Evolutionary conservation across 2,888 invertebrate species (phyloP).

Genomic region (Ferrisia virgata): DNA sequence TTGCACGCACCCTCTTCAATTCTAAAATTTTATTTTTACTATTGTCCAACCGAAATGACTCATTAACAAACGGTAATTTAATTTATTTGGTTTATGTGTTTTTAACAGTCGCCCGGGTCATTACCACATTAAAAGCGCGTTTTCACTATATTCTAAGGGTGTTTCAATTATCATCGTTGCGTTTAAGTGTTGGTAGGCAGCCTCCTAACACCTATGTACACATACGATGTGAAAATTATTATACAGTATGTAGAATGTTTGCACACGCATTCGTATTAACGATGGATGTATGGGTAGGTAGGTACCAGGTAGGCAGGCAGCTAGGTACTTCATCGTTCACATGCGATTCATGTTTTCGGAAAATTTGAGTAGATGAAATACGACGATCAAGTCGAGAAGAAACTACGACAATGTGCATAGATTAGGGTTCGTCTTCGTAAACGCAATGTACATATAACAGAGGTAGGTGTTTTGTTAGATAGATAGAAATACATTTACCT

Average conservation of each 20-base stretch:
- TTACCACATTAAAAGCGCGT: conserved; percentile 22
- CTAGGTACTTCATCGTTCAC: too few species aligned
- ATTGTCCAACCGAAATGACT: conserved; percentile 8
- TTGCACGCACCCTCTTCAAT: conserved; percentile 4
- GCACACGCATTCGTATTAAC: too few species aligned
- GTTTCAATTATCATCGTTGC: background rate
- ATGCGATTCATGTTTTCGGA: too few species aligned
- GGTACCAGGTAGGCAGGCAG: too few species aligned
- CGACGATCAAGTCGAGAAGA: background rate
- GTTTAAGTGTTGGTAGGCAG: too few species aligned
- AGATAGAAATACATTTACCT: background rate
- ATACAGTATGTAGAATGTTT: background rate
- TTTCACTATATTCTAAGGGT: background rate
- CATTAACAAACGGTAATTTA: conserved; percentile 29
- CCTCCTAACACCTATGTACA: too few species aligned
- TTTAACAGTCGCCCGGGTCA: conserved; percentile 24
- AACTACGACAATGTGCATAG: background rate
- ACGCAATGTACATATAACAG: background rate
- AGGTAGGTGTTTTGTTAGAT: background rate
- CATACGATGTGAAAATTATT: too few species aligned
- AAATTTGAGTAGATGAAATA: background rate
- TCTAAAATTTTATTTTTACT: conserved; percentile 3
- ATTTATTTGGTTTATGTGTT: conserved; percentile 32
- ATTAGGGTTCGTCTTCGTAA: background rate
- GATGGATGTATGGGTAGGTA: too few species aligned